Evolutionary conservation across 1,140 invertebrate genomes (phyloP), one percentile per base, ranked within the genome.

Genomic region (Vollenhovia emeryi): DNA sequence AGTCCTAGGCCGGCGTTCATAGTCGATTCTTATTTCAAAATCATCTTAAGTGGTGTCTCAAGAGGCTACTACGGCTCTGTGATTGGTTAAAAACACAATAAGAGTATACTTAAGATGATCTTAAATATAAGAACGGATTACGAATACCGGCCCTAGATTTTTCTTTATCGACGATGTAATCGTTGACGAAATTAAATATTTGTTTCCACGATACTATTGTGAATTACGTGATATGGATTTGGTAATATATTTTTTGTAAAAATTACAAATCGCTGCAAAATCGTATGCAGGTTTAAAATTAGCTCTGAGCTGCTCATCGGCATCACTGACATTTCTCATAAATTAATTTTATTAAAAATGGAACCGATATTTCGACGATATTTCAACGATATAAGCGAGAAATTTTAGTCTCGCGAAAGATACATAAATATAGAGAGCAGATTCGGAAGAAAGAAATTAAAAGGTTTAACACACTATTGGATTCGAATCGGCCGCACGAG

Each of bases 361-460:
- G 5, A 45, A 45, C 15, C n/a, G n/a, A 68, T 50, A 79, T 50
- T 79, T 79, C 30, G 30, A 66, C 13, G 43, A 79, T 36, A n/a
- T n/a, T n/a, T n/a, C n/a, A n/a, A n/a, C n/a, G 50, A 48, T 33
- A 36, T 66, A 79, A 79, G 50, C 43, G 30, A 18, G 60, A 48
- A 78, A 68, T 50, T 66, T 66, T 50, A 78, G 27, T 30, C 60
- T 64, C 8, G 7, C 27, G 60, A 50, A 36, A 36, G 27, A 8
- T 36, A 50, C 60, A 66, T 50, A 79, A 79, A 79, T 79, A 68
- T 33, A 50, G 75, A 79, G 43, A 78, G 59, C n/a, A 50, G 43
- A 79, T 66, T 13, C 60, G 75, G 27, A 50, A 24, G 75, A 79
- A 79, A 68, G 75, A 68, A 79, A 68, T 68, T 79, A 82, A 82